phyloP scores from a whole-genome alignment of 2,797 vertebrate species.

The Rhodeus uyekii region DNA sequence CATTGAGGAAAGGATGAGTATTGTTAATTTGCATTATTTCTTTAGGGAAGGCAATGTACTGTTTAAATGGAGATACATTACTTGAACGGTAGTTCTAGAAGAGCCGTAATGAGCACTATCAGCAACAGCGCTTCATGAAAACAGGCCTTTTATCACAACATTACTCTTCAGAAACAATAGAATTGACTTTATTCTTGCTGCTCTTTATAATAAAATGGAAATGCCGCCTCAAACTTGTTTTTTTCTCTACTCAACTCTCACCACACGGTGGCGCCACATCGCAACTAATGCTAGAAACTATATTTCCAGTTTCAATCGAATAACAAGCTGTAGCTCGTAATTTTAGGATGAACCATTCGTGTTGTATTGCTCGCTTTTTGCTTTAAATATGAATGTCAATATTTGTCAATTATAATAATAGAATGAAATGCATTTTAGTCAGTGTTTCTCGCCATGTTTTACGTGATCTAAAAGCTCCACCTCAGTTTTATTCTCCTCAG shows the following conservation, averaged over 20 bases:
- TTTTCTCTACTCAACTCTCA: background rate
- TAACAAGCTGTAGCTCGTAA: background rate
- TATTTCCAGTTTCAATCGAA: no score
- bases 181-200: background rate
- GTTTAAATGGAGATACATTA: background rate
- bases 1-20: background rate
- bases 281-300: background rate
- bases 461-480: background rate
- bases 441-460: background rate
- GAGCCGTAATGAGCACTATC: background rate
- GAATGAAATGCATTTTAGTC: background rate
- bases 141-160: background rate
- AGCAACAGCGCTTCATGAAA: background rate
- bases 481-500: background rate
- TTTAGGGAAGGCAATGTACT: constrained; percentile 1
- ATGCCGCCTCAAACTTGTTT: background rate
- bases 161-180: background rate
- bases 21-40: constrained; percentile 4
- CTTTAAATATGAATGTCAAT: no score
- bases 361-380: background rate
- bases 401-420: no score
- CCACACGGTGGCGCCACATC: constrained; percentile 10
- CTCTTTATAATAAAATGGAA: constrained; percentile 34
- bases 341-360: background rate
- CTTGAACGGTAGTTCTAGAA: background rate